Percentiles rank a stretch among this genome's conserved stretches.
phyloP scores from a whole-genome alignment of 2,113 vertebrate genomes.

The Crotalus tigris region DNA sequence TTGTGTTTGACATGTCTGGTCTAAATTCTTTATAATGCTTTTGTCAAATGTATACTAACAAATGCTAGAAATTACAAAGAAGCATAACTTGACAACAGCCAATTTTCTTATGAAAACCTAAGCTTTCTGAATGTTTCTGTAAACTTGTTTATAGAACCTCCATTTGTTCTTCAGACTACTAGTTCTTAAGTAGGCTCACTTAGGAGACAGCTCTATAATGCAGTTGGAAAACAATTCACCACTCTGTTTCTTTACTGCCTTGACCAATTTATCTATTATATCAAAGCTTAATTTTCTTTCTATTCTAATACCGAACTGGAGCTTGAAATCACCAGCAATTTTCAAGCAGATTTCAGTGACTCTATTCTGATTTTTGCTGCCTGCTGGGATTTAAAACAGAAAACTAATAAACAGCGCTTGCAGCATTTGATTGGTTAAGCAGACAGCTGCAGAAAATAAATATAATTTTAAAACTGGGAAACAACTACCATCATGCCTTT shows the following conservation, averaged over 20 bases:
- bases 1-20: background rate
- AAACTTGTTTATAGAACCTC: constrained; percentile 7
- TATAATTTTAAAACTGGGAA: constrained; percentile 15
- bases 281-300: constrained; percentile 16
- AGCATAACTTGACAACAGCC: background rate
- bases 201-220: constrained; percentile 41
- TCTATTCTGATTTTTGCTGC: background rate
- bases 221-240: constrained; percentile 30
- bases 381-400: constrained; percentile 8
- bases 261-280: constrained; percentile 15
- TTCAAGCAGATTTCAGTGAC: constrained; percentile 29
- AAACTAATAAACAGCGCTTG: background rate
- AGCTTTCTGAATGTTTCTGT: constrained; percentile 18
- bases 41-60: background rate
- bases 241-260: constrained; percentile 27
- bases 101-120: background rate
- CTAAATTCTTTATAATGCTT: background rate
- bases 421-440: background rate
- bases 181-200: constrained; percentile 37
- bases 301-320: constrained; percentile 1
- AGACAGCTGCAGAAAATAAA: background rate
- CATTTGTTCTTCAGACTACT: constrained; percentile 33
- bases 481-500: background rate
- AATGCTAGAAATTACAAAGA: background rate
- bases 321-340: background rate